phyloP scores from a whole-genome alignment of 2,888 invertebrate species.

The Carabus problematicus region DNA sequence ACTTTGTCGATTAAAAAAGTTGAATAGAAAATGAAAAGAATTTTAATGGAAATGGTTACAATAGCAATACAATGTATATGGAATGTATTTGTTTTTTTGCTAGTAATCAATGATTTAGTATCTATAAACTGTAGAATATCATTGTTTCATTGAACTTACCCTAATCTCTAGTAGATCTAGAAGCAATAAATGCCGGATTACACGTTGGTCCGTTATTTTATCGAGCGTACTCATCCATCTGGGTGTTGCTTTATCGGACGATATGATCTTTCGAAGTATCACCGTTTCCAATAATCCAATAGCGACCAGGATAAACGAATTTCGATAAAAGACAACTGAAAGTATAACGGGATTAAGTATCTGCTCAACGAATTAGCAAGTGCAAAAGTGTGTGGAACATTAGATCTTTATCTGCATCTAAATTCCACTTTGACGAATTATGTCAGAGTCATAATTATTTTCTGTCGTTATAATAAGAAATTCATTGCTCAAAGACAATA shows the following conservation, averaged over 20 bases:
- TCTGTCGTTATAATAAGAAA: too few species aligned
- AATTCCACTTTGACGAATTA: too few species aligned
- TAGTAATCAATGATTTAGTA: background rate
- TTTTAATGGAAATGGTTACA: too few species aligned
- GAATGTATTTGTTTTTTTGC: background rate
- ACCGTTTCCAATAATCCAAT: slow-evolving; percentile 18
- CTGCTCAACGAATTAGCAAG: slow-evolving; percentile 10
- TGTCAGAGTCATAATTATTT: too few species aligned
- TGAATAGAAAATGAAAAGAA: too few species aligned
- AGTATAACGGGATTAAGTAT: slow-evolving; percentile 1
- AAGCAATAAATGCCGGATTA: slow-evolving; percentile 20
- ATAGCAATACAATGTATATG: too few species aligned
- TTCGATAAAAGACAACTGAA: slow-evolving; percentile 23
- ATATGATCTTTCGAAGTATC: slow-evolving; percentile 17
- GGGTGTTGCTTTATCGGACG: slow-evolving; percentile 19
- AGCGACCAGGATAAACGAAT: slow-evolving; percentile 16
- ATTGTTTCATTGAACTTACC: background rate
- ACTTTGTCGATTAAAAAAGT: too few species aligned
- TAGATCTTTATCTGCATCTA: too few species aligned
- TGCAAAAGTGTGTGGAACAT: slow-evolving; percentile 13
- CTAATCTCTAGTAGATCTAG: slow-evolving; percentile 10
- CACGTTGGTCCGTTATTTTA: slow-evolving; percentile 1
- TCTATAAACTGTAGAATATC: background rate
- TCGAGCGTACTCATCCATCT: slow-evolving; percentile 9
- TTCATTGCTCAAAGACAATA: too few species aligned